A percentile compares a stretch with the other conserved stretches of the same genome.
Evolutionary conservation across 2,113 vertebrate species (phyloP).

Genomic region (Lasiurus borealis): DNA sequence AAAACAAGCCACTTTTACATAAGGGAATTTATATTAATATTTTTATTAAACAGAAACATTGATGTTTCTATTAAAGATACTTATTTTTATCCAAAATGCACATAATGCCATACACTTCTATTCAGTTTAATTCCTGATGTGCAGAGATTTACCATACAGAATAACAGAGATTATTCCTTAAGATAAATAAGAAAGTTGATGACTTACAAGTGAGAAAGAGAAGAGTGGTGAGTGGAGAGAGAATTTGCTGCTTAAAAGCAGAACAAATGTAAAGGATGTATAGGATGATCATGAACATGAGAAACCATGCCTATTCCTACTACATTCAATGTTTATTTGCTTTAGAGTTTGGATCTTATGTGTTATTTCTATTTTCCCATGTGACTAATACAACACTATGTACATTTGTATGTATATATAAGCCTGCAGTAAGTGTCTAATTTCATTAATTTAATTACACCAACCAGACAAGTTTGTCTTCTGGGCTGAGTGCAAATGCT

Average conservation of each 20-base stretch:
- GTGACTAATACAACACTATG: background rate
- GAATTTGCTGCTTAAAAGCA: background rate
- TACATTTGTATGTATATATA: background rate
- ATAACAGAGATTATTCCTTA: background rate
- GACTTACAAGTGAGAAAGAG: background rate
- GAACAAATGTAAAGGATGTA: background rate
- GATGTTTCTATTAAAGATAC: constrained; percentile 8
- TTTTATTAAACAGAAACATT: constrained; percentile 45
- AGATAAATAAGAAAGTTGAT: background rate
- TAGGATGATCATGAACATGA: background rate
- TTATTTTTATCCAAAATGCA: constrained; percentile 49
- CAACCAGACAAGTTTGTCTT: background rate
- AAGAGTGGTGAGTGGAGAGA: background rate
- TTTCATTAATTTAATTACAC: background rate
- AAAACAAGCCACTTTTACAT: constrained; percentile 41
- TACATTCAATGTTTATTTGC: background rate
- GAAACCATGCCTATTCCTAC: background rate
- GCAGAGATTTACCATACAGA: background rate
- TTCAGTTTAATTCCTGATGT: constrained; percentile 33
- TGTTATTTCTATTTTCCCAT: background rate
- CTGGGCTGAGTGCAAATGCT: background rate
- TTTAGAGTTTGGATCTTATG: background rate
- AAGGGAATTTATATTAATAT: background rate
- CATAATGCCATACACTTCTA: background rate
- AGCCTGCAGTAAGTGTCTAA: background rate